Evolutionary conservation across 1,140 invertebrate genomes (phyloP).

Genomic region (Drosophila nebulosa): DNA sequence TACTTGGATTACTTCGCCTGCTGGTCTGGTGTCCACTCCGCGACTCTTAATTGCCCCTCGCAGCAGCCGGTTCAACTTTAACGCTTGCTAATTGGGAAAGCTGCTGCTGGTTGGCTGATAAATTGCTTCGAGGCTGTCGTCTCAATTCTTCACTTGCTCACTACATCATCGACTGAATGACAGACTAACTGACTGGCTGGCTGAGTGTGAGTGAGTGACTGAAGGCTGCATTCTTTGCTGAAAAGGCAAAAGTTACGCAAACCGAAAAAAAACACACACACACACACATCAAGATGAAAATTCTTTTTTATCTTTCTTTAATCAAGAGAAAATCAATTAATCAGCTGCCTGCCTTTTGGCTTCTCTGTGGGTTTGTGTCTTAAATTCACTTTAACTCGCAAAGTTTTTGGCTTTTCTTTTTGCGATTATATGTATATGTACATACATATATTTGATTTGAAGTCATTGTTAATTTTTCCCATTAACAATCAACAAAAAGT

Average conservation of each 20-base stretch:
- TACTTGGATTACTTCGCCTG: constrained; percentile 1
- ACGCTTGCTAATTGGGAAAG: constrained; percentile 8
- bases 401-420: not conserved
- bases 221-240: not conserved
- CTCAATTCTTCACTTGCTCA: not conserved
- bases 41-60: constrained; percentile 1
- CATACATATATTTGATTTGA: not conserved
- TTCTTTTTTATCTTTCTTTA: not conserved
- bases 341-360: not conserved
- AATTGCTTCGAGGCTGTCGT: not conserved
- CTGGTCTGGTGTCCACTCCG: not conserved
- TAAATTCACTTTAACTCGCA: not conserved
- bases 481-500: not conserved
- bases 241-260: not conserved
- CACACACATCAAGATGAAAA: not conserved
- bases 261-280: not conserved
- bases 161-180: not conserved
- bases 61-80: not conserved
- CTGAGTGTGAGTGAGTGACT: not conserved
- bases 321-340: constrained; percentile 2
- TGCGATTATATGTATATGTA: no score
- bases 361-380: not conserved
- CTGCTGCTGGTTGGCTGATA: not conserved
- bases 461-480: not conserved
- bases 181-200: not conserved